phyloP scores from a whole-genome alignment of 2,888 invertebrate genomes.

The Rhagium mordax region DNA sequence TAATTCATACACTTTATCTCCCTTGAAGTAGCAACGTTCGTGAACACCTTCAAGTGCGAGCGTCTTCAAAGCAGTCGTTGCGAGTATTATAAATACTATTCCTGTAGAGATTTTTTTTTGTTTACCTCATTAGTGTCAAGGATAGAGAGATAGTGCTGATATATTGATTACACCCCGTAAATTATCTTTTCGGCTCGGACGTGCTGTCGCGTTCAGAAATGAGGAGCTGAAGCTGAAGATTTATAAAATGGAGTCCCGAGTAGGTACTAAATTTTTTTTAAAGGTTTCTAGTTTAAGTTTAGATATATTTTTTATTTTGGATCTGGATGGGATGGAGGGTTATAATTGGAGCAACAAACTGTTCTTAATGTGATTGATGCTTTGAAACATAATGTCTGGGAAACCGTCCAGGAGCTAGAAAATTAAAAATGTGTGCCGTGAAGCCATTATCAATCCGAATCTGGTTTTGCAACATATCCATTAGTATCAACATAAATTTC shows the following conservation, averaged over 20 bases:
- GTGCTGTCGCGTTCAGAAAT: neutral
- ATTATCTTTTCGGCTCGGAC: neutral
- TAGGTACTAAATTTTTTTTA: no score
- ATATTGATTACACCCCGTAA: slow-evolving; percentile 23
- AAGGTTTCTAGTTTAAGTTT: no score
- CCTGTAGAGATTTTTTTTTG: slow-evolving; percentile 23
- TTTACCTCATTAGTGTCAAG: slow-evolving; percentile 27
- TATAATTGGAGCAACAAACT: no score
- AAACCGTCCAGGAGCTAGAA: neutral
- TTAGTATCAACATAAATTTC: slow-evolving; percentile 11
- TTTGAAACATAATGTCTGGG: no score
- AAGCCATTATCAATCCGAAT: slow-evolving; percentile 1
- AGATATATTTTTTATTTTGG: no score
- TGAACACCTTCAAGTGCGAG: slow-evolving; percentile 13
- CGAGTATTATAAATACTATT: slow-evolving; percentile 5
- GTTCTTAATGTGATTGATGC: no score
- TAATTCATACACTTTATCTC: slow-evolving; percentile 21
- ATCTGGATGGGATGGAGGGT: no score
- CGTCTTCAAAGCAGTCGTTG: slow-evolving; percentile 14
- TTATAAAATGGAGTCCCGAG: neutral
- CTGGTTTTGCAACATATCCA: slow-evolving; percentile 6
- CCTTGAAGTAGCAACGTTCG: slow-evolving; percentile 10
- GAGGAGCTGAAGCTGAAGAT: neutral
- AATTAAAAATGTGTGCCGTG: neutral
- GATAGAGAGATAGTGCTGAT: slow-evolving; percentile 17